These are phyloP conservation scores for Bergia sp. DNA, from an alignment of 92 coral and sea anemone genomes.

Conservation along the genomic window DNA sequence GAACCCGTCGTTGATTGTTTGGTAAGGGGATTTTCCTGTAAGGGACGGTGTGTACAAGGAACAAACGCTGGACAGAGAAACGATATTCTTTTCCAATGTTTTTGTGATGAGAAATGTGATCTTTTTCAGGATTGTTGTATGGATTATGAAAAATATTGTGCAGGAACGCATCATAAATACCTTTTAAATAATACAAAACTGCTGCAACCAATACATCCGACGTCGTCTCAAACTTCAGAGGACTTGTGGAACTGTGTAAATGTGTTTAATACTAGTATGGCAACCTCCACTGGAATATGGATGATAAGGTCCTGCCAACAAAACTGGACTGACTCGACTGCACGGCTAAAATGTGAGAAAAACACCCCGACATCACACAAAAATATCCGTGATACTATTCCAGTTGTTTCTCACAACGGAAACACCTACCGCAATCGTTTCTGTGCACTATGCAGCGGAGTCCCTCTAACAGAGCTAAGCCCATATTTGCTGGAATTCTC, in stretches of 20 bases:
- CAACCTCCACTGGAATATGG: slow-evolving; percentile 1
- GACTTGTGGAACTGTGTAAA: not conserved
- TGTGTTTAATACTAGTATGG: not conserved
- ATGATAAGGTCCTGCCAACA: slow-evolving; percentile 37
- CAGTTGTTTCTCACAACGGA: slow-evolving; percentile 37
- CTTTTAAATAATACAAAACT: not conserved
- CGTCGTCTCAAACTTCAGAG: not conserved
- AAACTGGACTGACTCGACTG: slow-evolving; percentile 4
- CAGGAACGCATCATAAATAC: not conserved
- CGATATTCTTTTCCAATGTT: not conserved
- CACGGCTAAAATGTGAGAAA: not conserved
- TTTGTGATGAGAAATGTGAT: slow-evolving; percentile 11
- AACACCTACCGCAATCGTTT: slow-evolving; percentile 30
- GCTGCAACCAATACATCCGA: not conserved
- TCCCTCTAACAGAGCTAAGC: not conserved
- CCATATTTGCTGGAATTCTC: not conserved
- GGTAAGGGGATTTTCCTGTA: not conserved
- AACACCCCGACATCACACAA: not conserved
- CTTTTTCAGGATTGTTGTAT: slow-evolving; percentile 9
- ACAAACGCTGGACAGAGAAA: not conserved
- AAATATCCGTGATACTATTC: slow-evolving; percentile 29
- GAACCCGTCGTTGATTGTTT: not conserved
- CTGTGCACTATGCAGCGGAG: slow-evolving; percentile 49
- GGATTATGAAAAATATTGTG: not conserved
- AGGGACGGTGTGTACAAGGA: not conserved